Evolutionary conservation across 1,140 invertebrate genomes (phyloP).

Genomic region (Conus ventricosus): DNA sequence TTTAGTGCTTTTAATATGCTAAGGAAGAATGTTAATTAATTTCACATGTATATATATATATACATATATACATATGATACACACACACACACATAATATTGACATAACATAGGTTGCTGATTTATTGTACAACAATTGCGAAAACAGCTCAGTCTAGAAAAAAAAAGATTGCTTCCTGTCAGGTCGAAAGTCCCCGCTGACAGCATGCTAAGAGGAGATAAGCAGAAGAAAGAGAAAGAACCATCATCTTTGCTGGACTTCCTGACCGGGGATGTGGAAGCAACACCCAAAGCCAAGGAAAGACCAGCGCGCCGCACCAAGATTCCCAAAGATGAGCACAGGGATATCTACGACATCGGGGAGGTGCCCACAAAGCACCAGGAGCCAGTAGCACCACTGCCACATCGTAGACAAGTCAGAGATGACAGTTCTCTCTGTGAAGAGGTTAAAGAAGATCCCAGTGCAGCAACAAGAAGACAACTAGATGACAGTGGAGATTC

Average conservation of each 20-base stretch:
- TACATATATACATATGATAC: too few relatives aligned
- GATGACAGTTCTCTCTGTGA: slow-evolving; percentile 61
- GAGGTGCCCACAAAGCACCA: neutral
- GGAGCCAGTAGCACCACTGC: neutral
- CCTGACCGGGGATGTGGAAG: slow-evolving; percentile 41
- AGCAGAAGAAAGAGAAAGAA: slow-evolving; percentile 19
- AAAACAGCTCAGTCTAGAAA: too few relatives aligned
- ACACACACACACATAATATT: too few relatives aligned
- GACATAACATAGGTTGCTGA: too few relatives aligned
- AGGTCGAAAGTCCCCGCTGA: slow-evolving; percentile 14
- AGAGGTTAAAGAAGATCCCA: slow-evolving; percentile 52
- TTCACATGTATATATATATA: too few relatives aligned
- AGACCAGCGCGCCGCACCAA: neutral
- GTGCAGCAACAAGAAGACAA: slow-evolving; percentile 18
- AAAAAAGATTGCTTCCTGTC: neutral
- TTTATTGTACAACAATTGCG: too few relatives aligned
- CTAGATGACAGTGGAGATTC: neutral
- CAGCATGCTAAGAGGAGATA: neutral
- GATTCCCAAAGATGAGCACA: slow-evolving; percentile 1
- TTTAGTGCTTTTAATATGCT: too few relatives aligned
- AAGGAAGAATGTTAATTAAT: too few relatives aligned
- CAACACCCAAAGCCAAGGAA: slow-evolving; percentile 22
- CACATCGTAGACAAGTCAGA: slow-evolving; percentile 1
- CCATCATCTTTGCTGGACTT: slow-evolving; percentile 49
- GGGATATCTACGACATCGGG: slow-evolving; percentile 5